Base-by-base conservation (phyloP, 1,140 invertebrate genomes). In the Linepithema humile region DNA sequence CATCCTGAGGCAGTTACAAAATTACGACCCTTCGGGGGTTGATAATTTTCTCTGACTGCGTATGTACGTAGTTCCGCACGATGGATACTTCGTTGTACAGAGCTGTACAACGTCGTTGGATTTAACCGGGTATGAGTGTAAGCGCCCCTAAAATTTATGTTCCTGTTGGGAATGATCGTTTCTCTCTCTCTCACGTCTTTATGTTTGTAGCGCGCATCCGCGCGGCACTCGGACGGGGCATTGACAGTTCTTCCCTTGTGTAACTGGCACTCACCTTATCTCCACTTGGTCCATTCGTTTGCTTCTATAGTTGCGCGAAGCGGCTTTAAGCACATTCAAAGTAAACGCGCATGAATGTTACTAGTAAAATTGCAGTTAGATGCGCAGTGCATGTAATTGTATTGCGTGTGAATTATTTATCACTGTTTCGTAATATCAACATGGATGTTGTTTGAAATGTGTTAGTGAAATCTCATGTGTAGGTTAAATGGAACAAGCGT, bases 21-120 rank as follows among this genome's bases (percentile, higher is more conserved):
- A 88, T 92, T 93, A 93, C 89, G 90, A 88, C 89, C 82, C 92
- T 92, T 92, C 80, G 88, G 89, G 91, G 85, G 82, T 92, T 91
- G 91, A 90, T 93, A 92, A 91, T 91, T 90, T 84, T 84, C 77
- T 89, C 87, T 85, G 89, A 89, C 80, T 83, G 87, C 83, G 88
- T 82, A 72, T n/a, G n/a, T n/a, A n/a, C 86, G 83, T 62, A 80
- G 77, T 83, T n/a, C 84, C 72, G 40, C 67, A 72, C 72, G 82
- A 82, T 75, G 77, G 85, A 88, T 88, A 80, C 74, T 59, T 50
- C 64, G 74, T 86, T 43, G 62, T 48, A 48, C 80, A 55, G 84
- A 65, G 53, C 72, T 62, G 64, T 53, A 43, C 35, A 40, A 64
- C 53, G 67, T 53, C 75, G 80, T 89, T 73, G 83, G 20, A 73